These are phyloP conservation scores for Sphaeridia pumilis DNA, from an alignment of 2,888 invertebrate genomes.

Conservation along the genomic window DNA sequence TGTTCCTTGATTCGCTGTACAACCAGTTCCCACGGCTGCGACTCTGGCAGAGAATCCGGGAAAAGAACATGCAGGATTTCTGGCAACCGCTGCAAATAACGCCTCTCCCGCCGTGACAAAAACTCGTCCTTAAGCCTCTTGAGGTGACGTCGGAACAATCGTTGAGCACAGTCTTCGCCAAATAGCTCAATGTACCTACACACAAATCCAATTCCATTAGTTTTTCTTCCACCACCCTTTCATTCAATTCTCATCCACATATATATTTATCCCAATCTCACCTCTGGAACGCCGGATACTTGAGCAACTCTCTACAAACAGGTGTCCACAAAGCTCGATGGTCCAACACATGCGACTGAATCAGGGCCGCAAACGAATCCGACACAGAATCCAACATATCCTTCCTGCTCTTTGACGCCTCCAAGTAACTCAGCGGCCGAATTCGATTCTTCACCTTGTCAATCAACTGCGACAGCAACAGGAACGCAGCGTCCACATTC, in stretches of 20 bases:
- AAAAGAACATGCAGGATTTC: constrained; percentile 64
- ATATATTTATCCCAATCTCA: constrained; percentile 1
- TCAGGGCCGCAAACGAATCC: constrained; percentile 77
- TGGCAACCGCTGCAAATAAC: constrained; percentile 65
- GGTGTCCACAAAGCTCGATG: constrained; percentile 65
- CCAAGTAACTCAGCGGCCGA: constrained; percentile 60
- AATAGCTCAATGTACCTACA: constrained; percentile 66
- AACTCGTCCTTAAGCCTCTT: constrained; percentile 71
- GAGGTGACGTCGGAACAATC: constrained; percentile 64
- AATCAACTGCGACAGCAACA: constrained; percentile 79
- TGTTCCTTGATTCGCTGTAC: constrained; percentile 75
- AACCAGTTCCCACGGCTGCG: constrained; percentile 52
- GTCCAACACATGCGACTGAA: constrained; percentile 62
- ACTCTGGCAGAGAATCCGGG: constrained; percentile 50
- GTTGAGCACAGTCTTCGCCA: constrained; percentile 70
- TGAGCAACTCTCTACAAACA: constrained; percentile 34
- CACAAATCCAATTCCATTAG: too few species aligned
- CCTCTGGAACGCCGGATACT: constrained; percentile 36
- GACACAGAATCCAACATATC: constrained; percentile 81
- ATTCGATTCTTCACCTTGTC: constrained; percentile 74
- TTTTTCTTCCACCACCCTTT: not conserved
- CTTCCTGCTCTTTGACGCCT: constrained; percentile 72
- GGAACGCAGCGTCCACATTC: constrained; percentile 85
- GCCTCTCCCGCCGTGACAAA: constrained; percentile 59
- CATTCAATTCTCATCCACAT: not conserved